Conservation (phyloP, 2,797 vertebrate species). For the Chelidonichthys spinosus region DNA sequence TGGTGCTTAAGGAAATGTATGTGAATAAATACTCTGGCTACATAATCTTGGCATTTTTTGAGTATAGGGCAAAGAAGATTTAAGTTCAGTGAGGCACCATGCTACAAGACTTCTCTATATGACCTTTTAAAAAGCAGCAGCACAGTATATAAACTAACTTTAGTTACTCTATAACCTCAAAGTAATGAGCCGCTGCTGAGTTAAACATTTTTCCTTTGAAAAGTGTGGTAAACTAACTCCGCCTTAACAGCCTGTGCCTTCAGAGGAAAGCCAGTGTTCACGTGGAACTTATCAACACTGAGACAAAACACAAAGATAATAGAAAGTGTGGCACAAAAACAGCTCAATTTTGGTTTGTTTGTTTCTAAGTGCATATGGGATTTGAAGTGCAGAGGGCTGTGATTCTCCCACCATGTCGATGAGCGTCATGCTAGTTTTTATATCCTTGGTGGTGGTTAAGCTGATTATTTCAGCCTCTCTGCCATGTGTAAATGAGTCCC, state of each 20-base stretch:
- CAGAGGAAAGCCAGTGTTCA: conserved; percentile 5
- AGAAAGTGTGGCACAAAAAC: conserved; percentile 22
- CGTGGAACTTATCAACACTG: conserved; percentile 25
- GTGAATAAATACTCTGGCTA: neutral
- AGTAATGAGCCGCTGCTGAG: conserved; percentile 39
- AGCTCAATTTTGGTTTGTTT: conserved; percentile 16
- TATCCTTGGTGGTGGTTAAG: conserved; percentile 20
- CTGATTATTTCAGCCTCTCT: conserved; percentile 13
- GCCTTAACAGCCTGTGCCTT: conserved; percentile 11
- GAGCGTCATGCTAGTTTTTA: conserved; percentile 23
- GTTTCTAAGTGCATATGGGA: neutral
- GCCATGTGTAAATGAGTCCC: conserved; percentile 18
- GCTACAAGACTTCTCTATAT: conserved; percentile 23
- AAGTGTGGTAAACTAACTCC: conserved; percentile 15
- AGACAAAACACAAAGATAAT: conserved; percentile 29
- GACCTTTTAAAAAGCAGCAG: conserved; percentile 35
- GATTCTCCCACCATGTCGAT: conserved; percentile 1
- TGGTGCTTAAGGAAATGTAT: neutral
- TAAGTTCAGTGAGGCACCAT: neutral
- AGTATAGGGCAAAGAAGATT: neutral
- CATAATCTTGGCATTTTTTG: neutral
- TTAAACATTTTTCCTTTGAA: conserved; percentile 20
- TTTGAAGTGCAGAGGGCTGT: conserved; percentile 13
- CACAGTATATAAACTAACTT: conserved; percentile 41
- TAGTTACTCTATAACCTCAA: conserved; percentile 39